Conservation (phyloP, 2,113 vertebrate species). For the Entelurus aequoreus region DNA sequence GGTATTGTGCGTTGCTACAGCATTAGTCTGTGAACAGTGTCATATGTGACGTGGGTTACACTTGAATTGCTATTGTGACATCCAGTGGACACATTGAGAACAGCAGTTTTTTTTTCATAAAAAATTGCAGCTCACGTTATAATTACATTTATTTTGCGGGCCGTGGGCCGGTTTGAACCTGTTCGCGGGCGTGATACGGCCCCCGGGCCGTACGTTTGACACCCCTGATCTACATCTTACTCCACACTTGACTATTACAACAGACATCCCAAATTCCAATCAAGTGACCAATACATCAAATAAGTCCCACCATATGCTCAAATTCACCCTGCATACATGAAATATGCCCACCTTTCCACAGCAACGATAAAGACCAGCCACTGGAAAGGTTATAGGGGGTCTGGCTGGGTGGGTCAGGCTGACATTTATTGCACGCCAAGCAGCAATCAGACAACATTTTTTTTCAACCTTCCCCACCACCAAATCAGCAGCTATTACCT, state of each 20-base stretch:
- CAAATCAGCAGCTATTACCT: conserved; percentile 73
- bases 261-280: conserved; percentile 1
- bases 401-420: conserved; percentile 23
- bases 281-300: conserved; percentile 9
- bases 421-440: conserved; percentile 54
- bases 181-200: too few relatives aligned
- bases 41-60: too few relatives aligned
- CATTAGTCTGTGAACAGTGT: too few relatives aligned
- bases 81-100: too few relatives aligned
- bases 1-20: too few relatives aligned
- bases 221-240: background rate
- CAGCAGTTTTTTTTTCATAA: too few relatives aligned
- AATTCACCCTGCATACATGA: conserved; percentile 24
- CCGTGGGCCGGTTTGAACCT: too few relatives aligned
- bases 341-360: conserved; percentile 48
- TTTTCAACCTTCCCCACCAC: conserved; percentile 11
- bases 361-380: conserved; percentile 33
- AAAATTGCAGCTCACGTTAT: too few relatives aligned
- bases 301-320: conserved; percentile 12
- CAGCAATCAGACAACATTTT: conserved; percentile 23
- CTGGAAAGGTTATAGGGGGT: conserved; percentile 11
- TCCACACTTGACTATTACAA: conserved; percentile 3
- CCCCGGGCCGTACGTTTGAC: too few relatives aligned
- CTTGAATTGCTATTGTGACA: too few relatives aligned
- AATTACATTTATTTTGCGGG: background rate